Evolutionary conservation across 2,797 vertebrate genomes (phyloP).

Genomic region (Smutsia temminckii): DNA sequence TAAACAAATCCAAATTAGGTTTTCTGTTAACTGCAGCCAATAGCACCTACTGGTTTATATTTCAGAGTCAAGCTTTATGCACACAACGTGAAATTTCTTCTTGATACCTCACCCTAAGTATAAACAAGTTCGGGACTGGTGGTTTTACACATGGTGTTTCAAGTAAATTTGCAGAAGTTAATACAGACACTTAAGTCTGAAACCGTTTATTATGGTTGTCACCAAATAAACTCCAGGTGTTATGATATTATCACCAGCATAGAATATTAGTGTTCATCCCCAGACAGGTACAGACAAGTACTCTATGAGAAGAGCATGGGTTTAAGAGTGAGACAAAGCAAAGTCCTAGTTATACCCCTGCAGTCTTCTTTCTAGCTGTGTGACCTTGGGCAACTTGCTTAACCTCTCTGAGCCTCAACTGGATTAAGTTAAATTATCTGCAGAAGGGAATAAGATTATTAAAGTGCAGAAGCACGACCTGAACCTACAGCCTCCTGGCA

Average conservation of each 20-base stretch:
- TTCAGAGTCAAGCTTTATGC: neutral
- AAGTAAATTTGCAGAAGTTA: neutral
- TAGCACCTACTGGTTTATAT: neutral
- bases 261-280: neutral
- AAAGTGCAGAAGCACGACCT: neutral
- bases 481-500: neutral
- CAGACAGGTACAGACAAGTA: neutral
- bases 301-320: neutral
- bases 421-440: neutral
- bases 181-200: neutral
- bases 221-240: neutral
- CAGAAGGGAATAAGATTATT: neutral
- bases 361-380: neutral
- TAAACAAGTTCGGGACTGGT: neutral
- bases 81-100: neutral
- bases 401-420: neutral
- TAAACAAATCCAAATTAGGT: neutral
- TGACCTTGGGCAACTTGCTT: neutral
- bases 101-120: fast-evolving
- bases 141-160: neutral
- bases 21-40: neutral
- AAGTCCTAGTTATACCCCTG: neutral
- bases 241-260: neutral
- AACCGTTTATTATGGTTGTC: neutral
- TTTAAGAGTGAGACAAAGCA: neutral